A percentile compares a stretch with the other conserved stretches of the same genome.
phyloP scores from a whole-genome alignment of 2,797 vertebrate species.

The Triplophysa yarkandensis region DNA sequence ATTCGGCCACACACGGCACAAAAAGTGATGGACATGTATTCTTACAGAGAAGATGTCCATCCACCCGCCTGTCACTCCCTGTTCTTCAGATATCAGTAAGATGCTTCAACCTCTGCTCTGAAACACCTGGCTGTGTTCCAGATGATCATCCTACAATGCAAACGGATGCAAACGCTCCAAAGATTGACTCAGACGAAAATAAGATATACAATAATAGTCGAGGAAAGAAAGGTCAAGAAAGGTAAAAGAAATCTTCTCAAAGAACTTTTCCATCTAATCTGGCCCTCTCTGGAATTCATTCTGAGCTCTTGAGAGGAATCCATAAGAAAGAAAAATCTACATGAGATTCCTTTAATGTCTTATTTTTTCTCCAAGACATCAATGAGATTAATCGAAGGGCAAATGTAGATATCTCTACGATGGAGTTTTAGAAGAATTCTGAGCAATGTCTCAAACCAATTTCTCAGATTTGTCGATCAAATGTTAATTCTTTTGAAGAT shows the following conservation, averaged over 20 bases:
- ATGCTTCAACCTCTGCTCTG: background rate
- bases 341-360: too few relatives aligned
- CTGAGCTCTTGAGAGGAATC: background rate
- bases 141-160: conserved; percentile 7
- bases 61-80: conserved; percentile 35
- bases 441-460: too few relatives aligned
- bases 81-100: conserved; percentile 26
- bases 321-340: too few relatives aligned
- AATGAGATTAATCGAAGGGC: background rate
- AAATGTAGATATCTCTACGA: too few relatives aligned
- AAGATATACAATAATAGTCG: background rate
- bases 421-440: too few relatives aligned
- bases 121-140: conserved; percentile 18
- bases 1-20: background rate
- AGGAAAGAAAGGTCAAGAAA: background rate
- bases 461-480: too few relatives aligned
- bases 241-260: background rate
- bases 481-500: too few relatives aligned
- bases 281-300: background rate
- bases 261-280: background rate
- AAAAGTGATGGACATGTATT: conserved; percentile 34
- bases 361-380: too few relatives aligned
- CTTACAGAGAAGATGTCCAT: conserved; percentile 13
- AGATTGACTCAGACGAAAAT: background rate
- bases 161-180: background rate